phyloP scores from a whole-genome alignment of 2,888 invertebrate genomes.

The Mesorhabditis belari region DNA sequence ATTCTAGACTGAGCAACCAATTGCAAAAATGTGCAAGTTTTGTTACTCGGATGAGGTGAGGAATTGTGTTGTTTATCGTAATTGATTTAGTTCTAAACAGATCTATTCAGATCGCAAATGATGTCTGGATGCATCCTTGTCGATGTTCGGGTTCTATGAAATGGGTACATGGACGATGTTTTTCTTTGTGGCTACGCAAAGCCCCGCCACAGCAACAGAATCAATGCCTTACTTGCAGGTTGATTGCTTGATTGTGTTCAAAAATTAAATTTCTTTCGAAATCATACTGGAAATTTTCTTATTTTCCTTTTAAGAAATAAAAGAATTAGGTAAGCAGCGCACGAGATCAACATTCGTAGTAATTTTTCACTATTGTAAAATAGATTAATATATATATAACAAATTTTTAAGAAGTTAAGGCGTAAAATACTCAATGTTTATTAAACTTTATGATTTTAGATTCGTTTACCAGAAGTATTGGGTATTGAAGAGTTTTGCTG shows the following conservation, averaged over 20 bases:
- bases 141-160: conserved; percentile 24
- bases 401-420: not conserved
- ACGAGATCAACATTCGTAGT: not conserved
- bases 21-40: conserved; percentile 13
- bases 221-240: conserved; percentile 33
- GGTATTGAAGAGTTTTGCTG: conserved; percentile 15
- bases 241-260: not conserved
- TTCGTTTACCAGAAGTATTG: conserved; percentile 24
- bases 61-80: not conserved
- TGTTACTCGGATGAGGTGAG: conserved; percentile 17
- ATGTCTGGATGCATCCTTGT: conserved; percentile 25
- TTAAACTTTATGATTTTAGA: conserved; percentile 9
- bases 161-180: conserved; percentile 34
- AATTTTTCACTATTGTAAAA: not conserved
- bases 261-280: not conserved
- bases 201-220: conserved; percentile 27
- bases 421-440: not conserved
- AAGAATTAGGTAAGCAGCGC: no score
- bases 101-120: conserved; percentile 7
- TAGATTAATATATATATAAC: not conserved
- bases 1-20: no score
- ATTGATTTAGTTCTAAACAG: not conserved
- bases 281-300: no score
- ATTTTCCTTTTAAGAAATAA: no score
- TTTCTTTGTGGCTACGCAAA: conserved; percentile 26